phyloP scores from a whole-genome alignment of 2,888 invertebrate genomes.

The Noctua janthe region DNA sequence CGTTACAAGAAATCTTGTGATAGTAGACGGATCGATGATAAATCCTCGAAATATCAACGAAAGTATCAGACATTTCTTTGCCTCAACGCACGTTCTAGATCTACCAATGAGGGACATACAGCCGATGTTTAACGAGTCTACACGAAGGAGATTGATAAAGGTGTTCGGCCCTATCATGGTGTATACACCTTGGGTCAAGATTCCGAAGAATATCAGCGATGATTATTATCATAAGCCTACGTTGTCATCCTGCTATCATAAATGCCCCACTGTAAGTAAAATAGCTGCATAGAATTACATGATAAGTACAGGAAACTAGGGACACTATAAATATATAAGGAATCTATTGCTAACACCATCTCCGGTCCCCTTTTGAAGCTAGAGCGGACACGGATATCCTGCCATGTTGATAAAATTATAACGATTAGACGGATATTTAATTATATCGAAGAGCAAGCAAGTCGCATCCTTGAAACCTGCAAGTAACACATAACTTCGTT shows the following conservation, averaged over 20 bases:
- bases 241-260: constrained; percentile 81
- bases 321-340: not conserved
- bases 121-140: constrained; percentile 66
- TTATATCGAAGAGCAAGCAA: not conserved
- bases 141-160: constrained; percentile 74
- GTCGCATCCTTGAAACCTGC: not conserved
- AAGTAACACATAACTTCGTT: not conserved
- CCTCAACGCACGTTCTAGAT: constrained; percentile 80
- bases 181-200: constrained; percentile 76
- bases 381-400: not conserved
- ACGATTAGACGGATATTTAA: not conserved
- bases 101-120: constrained; percentile 76
- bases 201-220: constrained; percentile 76
- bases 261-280: constrained; percentile 80
- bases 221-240: constrained; percentile 77
- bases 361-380: not conserved
- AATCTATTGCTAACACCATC: not conserved
- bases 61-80: constrained; percentile 81
- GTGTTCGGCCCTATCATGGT: constrained; percentile 78
- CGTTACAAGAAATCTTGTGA: constrained; percentile 70
- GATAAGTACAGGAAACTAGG: not conserved
- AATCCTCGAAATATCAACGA: constrained; percentile 76
- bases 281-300: not conserved
- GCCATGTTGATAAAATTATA: not conserved
- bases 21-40: constrained; percentile 76